phyloP scores from a whole-genome alignment of 2,888 invertebrate genomes.

The Aethes cnicana region DNA sequence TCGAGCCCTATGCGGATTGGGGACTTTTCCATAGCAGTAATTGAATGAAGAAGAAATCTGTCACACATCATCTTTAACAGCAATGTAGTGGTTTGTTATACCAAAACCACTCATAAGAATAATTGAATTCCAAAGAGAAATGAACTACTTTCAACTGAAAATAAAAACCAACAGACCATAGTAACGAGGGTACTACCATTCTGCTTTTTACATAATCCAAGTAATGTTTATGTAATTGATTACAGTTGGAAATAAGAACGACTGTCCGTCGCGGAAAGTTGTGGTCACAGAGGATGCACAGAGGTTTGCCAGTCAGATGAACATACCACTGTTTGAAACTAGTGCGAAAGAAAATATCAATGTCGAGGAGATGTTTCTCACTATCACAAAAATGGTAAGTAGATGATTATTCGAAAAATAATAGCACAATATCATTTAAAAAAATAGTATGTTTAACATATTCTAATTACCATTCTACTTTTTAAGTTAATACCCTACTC shows the following conservation, averaged over 20 bases:
- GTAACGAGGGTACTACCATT: conserved; percentile 22
- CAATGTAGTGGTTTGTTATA: too few species aligned
- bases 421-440: too few species aligned
- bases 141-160: conserved; percentile 24
- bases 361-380: conserved; percentile 97
- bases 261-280: conserved; percentile 96
- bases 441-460: too few species aligned
- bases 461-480: too few species aligned
- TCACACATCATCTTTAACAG: too few species aligned
- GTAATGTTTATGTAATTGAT: conserved; percentile 36
- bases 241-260: conserved; percentile 97
- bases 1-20: too few species aligned
- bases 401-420: too few species aligned
- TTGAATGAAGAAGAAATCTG: too few species aligned
- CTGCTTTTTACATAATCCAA: conserved; percentile 15
- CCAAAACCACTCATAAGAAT: not conserved
- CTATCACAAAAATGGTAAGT: conserved; percentile 84
- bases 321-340: conserved; percentile 98
- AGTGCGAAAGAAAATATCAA: conserved; percentile 99
- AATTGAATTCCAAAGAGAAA: conserved; percentile 9
- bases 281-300: conserved; percentile 98
- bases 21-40: too few species aligned
- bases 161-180: conserved; percentile 24
- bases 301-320: conserved; percentile 98
- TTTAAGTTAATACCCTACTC: not conserved